Base-by-base conservation (phyloP, 2,797 vertebrate species). In the Sebastes trivittatus region DNA sequence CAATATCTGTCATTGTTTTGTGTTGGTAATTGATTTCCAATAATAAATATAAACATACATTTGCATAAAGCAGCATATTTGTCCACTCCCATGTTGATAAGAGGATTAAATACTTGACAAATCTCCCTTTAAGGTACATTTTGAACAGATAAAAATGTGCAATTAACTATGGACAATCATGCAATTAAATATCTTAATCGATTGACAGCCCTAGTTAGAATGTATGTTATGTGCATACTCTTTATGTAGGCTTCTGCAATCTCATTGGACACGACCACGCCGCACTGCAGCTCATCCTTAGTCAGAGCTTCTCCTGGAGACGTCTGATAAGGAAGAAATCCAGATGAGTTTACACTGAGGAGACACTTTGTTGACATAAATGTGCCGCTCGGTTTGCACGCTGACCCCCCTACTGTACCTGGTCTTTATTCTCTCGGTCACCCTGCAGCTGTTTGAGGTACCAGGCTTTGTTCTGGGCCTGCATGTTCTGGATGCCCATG, bases 201-300 rank as follows among this genome's bases (percentile, higher is more conserved):
- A 38, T 38, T 38, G 14, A 42, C 38, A 42, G 38, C 14, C 13
- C 13, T 38, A 42, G 38, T 16, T 16, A 1, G 13, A 14, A 34
- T 18, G 49, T 77, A 88, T 92, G 30, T 7, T 11, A 13, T 7
- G 46, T 3, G 10, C 82, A 1, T 85, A 99, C 98, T 96, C 92
- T 94, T 97, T 61, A 95, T 89, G 89, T 97, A 98, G 42, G 94
- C 94, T 20, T 95, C 96, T 9, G 97, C 97, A 1, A 96, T 86
- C 1, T 58, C 71, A 82, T 99, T 99, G 66, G 97, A 97, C 22
- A 93, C 90, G 1, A 97, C 95, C 75, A 99, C 97, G 2, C 97
- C 97, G 3, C 81, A 75, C 94, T 99, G 98, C 59, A 99, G 67
- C 91, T 99, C 98, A 9, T 99, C 98, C 86, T 97, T 99, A 22